Evolutionary conservation across 2,113 vertebrate genomes (phyloP).

Genomic region (Zosterops lateralis): DNA sequence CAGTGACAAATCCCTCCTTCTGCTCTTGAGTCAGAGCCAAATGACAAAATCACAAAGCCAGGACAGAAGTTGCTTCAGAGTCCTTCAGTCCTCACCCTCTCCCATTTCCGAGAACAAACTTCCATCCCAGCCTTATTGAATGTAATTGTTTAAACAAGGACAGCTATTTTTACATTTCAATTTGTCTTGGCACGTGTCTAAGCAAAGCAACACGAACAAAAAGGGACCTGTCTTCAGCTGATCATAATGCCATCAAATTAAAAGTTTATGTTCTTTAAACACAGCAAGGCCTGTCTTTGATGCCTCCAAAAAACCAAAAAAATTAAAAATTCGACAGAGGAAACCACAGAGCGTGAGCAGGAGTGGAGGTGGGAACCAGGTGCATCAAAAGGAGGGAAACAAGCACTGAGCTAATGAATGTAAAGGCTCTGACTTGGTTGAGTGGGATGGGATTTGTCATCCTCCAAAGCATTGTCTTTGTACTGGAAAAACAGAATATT

Average conservation of each 20-base stretch:
- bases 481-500: not conserved
- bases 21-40: not conserved
- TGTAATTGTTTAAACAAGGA: not conserved
- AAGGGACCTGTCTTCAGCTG: not conserved
- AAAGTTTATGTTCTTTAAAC: constrained; percentile 29
- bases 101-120: not conserved
- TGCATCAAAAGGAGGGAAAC: not conserved
- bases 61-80: not conserved
- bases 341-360: not conserved
- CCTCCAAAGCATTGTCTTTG: constrained; percentile 12
- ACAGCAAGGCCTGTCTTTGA: not conserved
- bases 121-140: not conserved
- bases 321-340: not conserved
- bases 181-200: constrained; percentile 9
- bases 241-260: not conserved
- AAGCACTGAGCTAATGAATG: constrained; percentile 7
- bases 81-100: not conserved
- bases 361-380: constrained; percentile 21
- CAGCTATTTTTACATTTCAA: constrained; percentile 14
- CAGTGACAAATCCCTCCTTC: not conserved
- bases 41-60: not conserved
- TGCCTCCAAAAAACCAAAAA: not conserved
- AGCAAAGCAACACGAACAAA: constrained; percentile 24
- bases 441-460: constrained; percentile 46
- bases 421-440: not conserved